Base-by-base conservation (phyloP, 2,113 vertebrate species). In the Nannospalax galili region DNA sequence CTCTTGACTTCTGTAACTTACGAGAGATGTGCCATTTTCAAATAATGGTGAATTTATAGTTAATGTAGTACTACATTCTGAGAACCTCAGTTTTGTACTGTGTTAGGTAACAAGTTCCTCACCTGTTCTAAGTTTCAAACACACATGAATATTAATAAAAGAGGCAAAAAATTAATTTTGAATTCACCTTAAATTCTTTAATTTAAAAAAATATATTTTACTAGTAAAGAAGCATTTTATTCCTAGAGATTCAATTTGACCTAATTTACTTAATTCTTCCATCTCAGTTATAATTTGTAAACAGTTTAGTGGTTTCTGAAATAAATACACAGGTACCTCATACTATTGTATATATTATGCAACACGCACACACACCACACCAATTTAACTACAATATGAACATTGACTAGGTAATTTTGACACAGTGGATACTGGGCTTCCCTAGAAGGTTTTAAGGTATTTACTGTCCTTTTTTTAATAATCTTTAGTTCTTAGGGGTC, bases 141-240 rank as follows among this genome's bases (percentile, higher is more conserved):
- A 87, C 56, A 84, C 52, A 56, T 30, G 28, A 70, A 58, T 67
- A 32, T 60, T 72, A 90, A 28, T 7, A 56, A 87, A 60, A 77
- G 1, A 78, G 52, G 86, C 28, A 3, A 69, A 42, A 90, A 90
- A 84, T 73, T 7, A 96, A 84, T 52, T 93, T 60, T 82, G 60
- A 95, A 48, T 64, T 32, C 65, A 73, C 78, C 26, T 48, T 77
- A 86, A 87, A 30, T 28, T 48, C 28, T 87, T 37, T 95, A 70
- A 90, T 58, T 90, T 85, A 87, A 69, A 85, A 72, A 94, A 58
- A 56, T 52, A 14, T 48, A 65, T 74, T 93, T 94, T 78, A 91
- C 32, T 60, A 89, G 35, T 77, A 84, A 85, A 85, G 75, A 90
- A 80, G 4, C 67, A 94, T 87, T 79, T 58, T 84, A 16, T 95